These are phyloP conservation scores for Daboia siamensis DNA, from an alignment of 2,113 vertebrate genomes.

Conservation along the genomic window DNA sequence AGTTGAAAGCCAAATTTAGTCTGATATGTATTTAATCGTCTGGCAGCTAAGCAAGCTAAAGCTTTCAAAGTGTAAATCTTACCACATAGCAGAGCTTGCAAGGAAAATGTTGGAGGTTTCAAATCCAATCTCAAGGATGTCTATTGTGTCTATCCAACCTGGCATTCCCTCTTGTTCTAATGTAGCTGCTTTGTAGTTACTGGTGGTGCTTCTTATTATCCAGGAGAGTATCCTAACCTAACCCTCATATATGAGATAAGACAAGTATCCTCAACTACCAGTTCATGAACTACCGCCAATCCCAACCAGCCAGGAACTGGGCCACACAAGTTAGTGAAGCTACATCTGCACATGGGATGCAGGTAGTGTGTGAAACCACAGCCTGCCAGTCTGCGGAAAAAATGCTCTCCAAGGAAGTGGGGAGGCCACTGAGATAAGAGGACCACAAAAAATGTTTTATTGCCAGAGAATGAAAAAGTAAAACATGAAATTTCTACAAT, in stretches of 20 bases:
- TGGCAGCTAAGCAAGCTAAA: not conserved
- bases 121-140: not conserved
- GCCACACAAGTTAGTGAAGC: too few relatives aligned
- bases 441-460: not conserved
- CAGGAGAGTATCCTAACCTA: not conserved
- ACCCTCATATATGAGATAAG: not conserved
- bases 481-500: not conserved
- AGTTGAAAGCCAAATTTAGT: not conserved
- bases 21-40: not conserved
- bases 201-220: not conserved
- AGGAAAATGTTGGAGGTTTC: not conserved
- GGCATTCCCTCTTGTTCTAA: not conserved
- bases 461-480: not conserved
- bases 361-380: too few relatives aligned
- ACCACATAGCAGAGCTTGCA: not conserved
- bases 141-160: not conserved
- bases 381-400: too few relatives aligned
- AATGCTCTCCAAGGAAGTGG: too few relatives aligned
- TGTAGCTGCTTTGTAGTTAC: not conserved
- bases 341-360: too few relatives aligned
- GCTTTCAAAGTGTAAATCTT: not conserved
- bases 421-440: not conserved
- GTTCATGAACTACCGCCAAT: too few relatives aligned
- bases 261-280: not conserved
- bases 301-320: too few relatives aligned